These are phyloP conservation scores for Drosophila acutilabella DNA, from an alignment of 2,888 invertebrate species.

Conservation along the genomic window DNA sequence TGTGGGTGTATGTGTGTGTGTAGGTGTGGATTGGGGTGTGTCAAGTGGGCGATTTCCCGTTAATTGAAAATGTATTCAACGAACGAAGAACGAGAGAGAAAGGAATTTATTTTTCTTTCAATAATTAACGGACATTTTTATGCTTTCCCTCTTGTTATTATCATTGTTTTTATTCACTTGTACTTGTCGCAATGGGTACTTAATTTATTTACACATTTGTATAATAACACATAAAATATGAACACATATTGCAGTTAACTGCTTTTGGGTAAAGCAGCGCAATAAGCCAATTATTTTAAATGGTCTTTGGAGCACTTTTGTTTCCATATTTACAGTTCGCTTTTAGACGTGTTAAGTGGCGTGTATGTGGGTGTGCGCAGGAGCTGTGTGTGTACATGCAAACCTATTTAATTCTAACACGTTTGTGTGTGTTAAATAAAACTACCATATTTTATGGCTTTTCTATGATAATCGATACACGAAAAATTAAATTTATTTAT, in stretches of 20 bases:
- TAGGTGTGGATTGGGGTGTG: slow-evolving; percentile 4
- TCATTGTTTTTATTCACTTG: slow-evolving; percentile 9
- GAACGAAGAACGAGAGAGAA: slow-evolving; percentile 25
- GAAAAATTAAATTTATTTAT: slow-evolving; percentile 38
- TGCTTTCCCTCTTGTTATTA: slow-evolving; percentile 21
- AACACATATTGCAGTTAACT: slow-evolving; percentile 39
- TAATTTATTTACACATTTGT: slow-evolving; percentile 57
- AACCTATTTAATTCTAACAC: slow-evolving; percentile 38
- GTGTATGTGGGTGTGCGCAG: neutral
- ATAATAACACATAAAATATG: slow-evolving; percentile 40
- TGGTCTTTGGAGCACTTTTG: slow-evolving; percentile 3
- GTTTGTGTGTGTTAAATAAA: slow-evolving; percentile 25
- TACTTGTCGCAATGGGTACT: slow-evolving; percentile 34
- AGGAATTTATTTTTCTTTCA: slow-evolving; percentile 36
- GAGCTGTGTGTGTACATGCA: slow-evolving; percentile 19
- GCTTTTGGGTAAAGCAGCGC: slow-evolving; percentile 17
- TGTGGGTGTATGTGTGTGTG: slow-evolving; percentile 3
- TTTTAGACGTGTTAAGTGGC: slow-evolving; percentile 10
- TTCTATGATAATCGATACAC: slow-evolving; percentile 38
- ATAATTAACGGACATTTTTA: slow-evolving; percentile 58
- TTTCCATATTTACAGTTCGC: slow-evolving; percentile 1
- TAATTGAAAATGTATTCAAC: slow-evolving; percentile 74
- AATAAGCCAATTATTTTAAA: slow-evolving; percentile 43
- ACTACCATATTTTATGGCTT: slow-evolving; percentile 44
- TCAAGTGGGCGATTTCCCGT: slow-evolving; percentile 56